phyloP scores from a whole-genome alignment of 2,888 invertebrate species.

The Drosophila barbarae region DNA sequence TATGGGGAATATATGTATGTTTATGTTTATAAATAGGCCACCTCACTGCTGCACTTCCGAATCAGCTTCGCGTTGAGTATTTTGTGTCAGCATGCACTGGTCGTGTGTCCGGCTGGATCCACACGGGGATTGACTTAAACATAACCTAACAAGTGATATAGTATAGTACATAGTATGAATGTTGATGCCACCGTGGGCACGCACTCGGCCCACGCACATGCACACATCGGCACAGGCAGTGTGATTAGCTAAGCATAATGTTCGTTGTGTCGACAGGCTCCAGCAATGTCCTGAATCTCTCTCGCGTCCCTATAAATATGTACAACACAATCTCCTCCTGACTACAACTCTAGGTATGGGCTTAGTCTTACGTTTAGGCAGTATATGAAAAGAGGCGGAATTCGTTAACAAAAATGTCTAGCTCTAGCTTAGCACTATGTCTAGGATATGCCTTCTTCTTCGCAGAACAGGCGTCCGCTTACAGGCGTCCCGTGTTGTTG shows the following conservation, averaged over 20 bases:
- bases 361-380: slow-evolving; percentile 42
- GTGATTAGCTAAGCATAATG: slow-evolving; percentile 77
- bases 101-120: slow-evolving; percentile 48
- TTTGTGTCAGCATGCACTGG: slow-evolving; percentile 76
- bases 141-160: slow-evolving; percentile 63
- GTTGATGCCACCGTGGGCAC: slow-evolving; percentile 29
- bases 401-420: slow-evolving; percentile 48
- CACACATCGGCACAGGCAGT: slow-evolving; percentile 72
- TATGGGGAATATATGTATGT: slow-evolving; percentile 9
- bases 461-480: slow-evolving; percentile 52
- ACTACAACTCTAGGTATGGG: slow-evolving; percentile 49
- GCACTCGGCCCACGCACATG: slow-evolving; percentile 13
- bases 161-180: slow-evolving; percentile 56
- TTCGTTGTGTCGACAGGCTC: slow-evolving; percentile 71
- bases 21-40: slow-evolving; percentile 43
- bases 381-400: slow-evolving; percentile 39
- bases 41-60: slow-evolving; percentile 49
- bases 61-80: slow-evolving; percentile 73
- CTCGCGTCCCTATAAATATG: slow-evolving; percentile 20
- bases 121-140: slow-evolving; percentile 61
- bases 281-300: slow-evolving; percentile 44
- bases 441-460: slow-evolving; percentile 18
- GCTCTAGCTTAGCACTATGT: slow-evolving; percentile 53
- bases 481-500: slow-evolving; percentile 78
- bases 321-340: slow-evolving; percentile 45